These are phyloP conservation scores for Psettodes erumei DNA, from an alignment of 2,113 vertebrate genomes.

Conservation along the genomic window DNA sequence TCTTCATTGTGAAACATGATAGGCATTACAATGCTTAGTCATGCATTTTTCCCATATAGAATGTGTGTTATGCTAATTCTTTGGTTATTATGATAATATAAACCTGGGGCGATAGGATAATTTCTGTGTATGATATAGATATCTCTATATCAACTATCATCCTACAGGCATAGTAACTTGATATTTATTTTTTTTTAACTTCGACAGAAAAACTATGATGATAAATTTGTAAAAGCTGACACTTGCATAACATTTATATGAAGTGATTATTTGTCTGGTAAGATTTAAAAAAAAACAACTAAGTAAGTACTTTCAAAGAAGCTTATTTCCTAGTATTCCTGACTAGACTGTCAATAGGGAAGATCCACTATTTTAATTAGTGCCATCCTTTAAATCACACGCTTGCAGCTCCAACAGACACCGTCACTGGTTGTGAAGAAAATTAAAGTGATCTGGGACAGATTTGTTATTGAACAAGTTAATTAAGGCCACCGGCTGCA, in stretches of 20 bases:
- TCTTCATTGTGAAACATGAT: not conserved
- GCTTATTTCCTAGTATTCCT: constrained; percentile 38
- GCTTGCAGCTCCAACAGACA: constrained; percentile 48
- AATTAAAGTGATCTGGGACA: constrained; percentile 76
- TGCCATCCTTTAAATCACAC: constrained; percentile 69
- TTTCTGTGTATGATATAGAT: no score
- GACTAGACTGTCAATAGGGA: constrained; percentile 50
- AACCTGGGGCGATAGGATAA: not conserved
- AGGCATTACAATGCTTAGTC: no score
- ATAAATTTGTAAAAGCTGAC: not conserved
- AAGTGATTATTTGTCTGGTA: constrained; percentile 29
- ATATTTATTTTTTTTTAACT: no score
- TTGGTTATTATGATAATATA: no score
- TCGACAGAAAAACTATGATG: no score
- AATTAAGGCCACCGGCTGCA: constrained; percentile 68
- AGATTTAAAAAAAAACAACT: constrained; percentile 36
- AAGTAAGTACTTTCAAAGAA: constrained; percentile 28
- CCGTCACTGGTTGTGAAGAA: constrained; percentile 63
- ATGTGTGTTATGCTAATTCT: no score
- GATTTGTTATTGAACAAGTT: constrained; percentile 78
- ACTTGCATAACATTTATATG: constrained; percentile 21
- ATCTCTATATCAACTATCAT: no score
- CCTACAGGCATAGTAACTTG: no score
- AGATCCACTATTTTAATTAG: constrained; percentile 72
- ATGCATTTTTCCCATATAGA: no score